Evolutionary conservation across 1,140 invertebrate genomes (phyloP), one percentile per base, ranked within the genome.

Genomic region (Cephus cinctus): DNA sequence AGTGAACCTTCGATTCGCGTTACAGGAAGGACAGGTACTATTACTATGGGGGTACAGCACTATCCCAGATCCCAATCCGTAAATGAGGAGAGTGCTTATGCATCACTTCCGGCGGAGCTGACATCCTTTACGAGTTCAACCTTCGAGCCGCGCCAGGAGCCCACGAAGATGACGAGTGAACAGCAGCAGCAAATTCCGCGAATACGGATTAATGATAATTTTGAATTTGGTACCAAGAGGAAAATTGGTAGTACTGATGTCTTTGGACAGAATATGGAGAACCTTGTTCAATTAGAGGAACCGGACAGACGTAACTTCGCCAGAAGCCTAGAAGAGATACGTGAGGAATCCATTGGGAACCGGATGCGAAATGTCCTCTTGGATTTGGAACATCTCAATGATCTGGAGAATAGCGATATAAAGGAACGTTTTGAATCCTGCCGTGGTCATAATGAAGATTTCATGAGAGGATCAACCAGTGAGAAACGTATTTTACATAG

Each of bases 241-340:
- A 70, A 67, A 41, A 66, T 67, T 32, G 65, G 63, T 5, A 71
- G 60, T 39, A 67, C 61, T 14, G 70, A 73, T 20, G 62, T 73
- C 2, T 73, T 70, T 15, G 70, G 65, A 3, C 65, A 71, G 22
- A 71, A 73, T n/a, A 66, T 71, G 59, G 67, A 71, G 41, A 71
- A 71, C 22, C 31, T 71, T 20, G 68, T 71, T 5, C 68, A 71
- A 21, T n/a, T 71, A 11, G 68, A 71, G 1, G 57, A 63, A 4
- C 47, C 61, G 2, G 14, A 67, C 6, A 59, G n/a, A 47, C 59
- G 2, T 8, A 61, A 69, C n/a, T 67, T 69, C 34, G 54, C 63
- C 0, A 70, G 61, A 27, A 71, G 68, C 34, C 36, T 73, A n/a
- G 65, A 72, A 18, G 71, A 69, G 48, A 72, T 73, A 15, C 47